Evolutionary conservation across 30 jellyfish, hydroid and myxozoan genomes (phyloP).

Genomic region (Clytia hemisphaerica): DNA sequence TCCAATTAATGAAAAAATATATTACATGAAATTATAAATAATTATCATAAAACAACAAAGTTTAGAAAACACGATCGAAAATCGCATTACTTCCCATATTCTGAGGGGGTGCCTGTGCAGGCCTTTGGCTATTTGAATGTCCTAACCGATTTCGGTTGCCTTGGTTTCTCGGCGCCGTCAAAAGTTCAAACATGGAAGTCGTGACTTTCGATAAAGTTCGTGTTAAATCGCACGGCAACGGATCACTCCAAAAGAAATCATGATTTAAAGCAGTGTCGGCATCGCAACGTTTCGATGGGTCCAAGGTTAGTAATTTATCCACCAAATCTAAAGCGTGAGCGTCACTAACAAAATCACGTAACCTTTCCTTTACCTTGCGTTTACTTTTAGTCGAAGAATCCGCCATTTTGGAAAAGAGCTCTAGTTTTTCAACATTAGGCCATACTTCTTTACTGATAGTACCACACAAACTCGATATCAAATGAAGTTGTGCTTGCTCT

Average conservation of each 20-base stretch:
- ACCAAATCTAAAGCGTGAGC: constrained; percentile 85
- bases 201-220: constrained; percentile 69
- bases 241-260: constrained; percentile 98
- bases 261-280: constrained; percentile 97
- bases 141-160: constrained; percentile 55
- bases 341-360: constrained; percentile 63
- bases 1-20: too few species aligned
- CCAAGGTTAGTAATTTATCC: constrained; percentile 74
- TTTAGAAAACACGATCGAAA: constrained; percentile 76
- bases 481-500: constrained; percentile 79
- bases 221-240: constrained; percentile 92
- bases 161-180: constrained; percentile 79
- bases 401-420: constrained; percentile 62
- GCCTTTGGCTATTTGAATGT: constrained; percentile 54
- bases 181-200: constrained; percentile 87
- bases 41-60: too few species aligned
- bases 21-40: too few species aligned
- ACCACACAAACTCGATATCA: constrained; percentile 87
- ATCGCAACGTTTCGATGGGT: constrained; percentile 85
- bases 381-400: constrained; percentile 62
- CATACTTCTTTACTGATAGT: constrained; percentile 65
- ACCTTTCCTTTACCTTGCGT: constrained; percentile 83
- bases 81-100: constrained; percentile 91
- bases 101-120: constrained; percentile 60
- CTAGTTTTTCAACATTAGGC: constrained; percentile 93